Conservation (phyloP, 1,140 invertebrate genomes). For the Potamilus streckersoni region DNA sequence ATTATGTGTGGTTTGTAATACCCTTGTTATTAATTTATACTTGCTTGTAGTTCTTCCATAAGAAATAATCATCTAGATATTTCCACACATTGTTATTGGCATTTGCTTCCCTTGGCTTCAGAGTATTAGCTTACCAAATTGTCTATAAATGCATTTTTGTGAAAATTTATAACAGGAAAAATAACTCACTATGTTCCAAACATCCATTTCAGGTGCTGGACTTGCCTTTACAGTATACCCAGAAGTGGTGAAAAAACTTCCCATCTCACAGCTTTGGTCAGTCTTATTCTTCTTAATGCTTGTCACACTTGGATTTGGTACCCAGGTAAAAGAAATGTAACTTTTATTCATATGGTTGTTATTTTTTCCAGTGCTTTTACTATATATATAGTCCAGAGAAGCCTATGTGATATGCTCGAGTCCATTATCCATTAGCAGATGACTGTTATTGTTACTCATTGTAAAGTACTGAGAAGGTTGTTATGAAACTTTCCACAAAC, state of each 20-base stretch:
- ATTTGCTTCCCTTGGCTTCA: too few relatives aligned
- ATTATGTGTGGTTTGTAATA: too few relatives aligned
- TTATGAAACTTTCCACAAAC: too few relatives aligned
- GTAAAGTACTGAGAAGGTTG: neutral
- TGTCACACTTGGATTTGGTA: constrained; percentile 90
- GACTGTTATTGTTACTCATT: neutral
- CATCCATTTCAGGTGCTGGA: constrained; percentile 77
- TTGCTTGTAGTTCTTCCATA: too few relatives aligned
- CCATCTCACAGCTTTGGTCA: constrained; percentile 85
- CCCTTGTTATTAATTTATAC: too few relatives aligned
- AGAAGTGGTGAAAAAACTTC: constrained; percentile 84
- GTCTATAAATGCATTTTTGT: too few relatives aligned
- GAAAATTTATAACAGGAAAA: too few relatives aligned
- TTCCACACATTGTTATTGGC: too few relatives aligned
- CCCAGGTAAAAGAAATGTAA: constrained; percentile 75
- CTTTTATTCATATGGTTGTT: neutral
- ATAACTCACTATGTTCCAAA: neutral
- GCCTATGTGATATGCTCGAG: neutral
- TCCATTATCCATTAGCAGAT: neutral
- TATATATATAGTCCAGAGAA: neutral
- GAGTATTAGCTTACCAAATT: too few relatives aligned
- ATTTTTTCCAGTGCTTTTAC: neutral
- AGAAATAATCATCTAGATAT: too few relatives aligned
- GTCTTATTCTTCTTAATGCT: constrained; percentile 93
- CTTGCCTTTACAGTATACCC: constrained; percentile 89